A percentile compares a stretch with the other conserved stretches of the same genome.
Evolutionary conservation across 2,797 vertebrate genomes (phyloP).

Genomic region (Oryzias sinensis): DNA sequence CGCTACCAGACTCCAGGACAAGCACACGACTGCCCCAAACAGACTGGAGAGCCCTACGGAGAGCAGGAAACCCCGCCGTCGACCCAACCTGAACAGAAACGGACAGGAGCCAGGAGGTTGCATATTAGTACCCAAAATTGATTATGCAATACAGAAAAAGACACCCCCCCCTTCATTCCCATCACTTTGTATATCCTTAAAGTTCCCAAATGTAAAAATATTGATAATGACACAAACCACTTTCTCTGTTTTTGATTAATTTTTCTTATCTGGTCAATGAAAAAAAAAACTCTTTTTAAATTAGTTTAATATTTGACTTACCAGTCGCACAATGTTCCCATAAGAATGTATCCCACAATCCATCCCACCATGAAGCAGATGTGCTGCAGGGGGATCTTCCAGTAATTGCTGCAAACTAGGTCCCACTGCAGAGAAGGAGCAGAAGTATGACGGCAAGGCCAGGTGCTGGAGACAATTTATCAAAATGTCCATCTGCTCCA

Average conservation of each 20-base stretch:
- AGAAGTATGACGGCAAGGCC: neutral
- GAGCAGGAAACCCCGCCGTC: slow-evolving; percentile 76
- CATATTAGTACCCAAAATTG: too few species aligned
- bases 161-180: too few species aligned
- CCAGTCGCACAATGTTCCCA: slow-evolving; percentile 85
- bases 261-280: too few species aligned
- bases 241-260: neutral
- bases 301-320: slow-evolving; percentile 45
- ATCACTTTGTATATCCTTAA: too few species aligned
- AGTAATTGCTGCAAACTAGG: slow-evolving; percentile 81
- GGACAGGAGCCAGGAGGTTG: too few species aligned
- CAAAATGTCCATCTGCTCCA: too few species aligned
- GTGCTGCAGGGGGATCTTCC: slow-evolving; percentile 87
- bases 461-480: too few species aligned
- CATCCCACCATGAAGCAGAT: slow-evolving; percentile 85
- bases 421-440: slow-evolving; percentile 79
- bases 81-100: slow-evolving; percentile 80
- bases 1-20: slow-evolving; percentile 72
- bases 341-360: slow-evolving; percentile 80
- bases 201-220: too few species aligned
- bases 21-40: slow-evolving; percentile 73
- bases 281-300: neutral
- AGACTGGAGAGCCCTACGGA: slow-evolving; percentile 78
- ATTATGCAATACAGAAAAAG: too few species aligned
- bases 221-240: neutral